Base-by-base conservation (phyloP, 2,797 vertebrate genomes). In the Gouania willdenowi region DNA sequence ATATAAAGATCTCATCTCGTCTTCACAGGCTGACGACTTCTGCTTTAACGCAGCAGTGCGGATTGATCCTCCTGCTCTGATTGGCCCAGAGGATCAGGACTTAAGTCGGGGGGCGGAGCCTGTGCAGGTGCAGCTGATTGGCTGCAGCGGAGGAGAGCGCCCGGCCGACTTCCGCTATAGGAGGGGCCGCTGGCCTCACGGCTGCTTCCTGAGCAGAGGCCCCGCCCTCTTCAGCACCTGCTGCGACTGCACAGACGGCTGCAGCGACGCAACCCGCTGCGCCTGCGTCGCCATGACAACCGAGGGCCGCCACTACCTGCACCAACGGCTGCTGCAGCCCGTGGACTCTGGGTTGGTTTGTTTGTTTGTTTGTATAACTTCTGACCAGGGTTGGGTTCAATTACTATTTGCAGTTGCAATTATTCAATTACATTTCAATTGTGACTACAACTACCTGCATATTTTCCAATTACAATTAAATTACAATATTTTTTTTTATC, bases 231-330 rank as follows among this genome's bases (percentile, higher is more conserved):
- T 94, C 76, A 18, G 37, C 4, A 60, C 78, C 29, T 94, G 91
- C 10, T 98, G 95, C 53, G 87, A 90, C 75, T 98, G 95, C 60
- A 79, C 58, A 0, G 92, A 94, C 26, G 91, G 91, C 64, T 98
- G 95, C 66, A 21, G 32, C 0, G 82, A 93, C 25, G 78, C 83
- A 2, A 32, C 50, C 34, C 82, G 62, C 70, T 98, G 95, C 52
- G 64, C 87, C 3, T 98, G 94, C 34, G 34, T 91, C 10, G 83
- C 82, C 8, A 67, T 88, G 58, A 90, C 92, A 9, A 13, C 1
- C 0, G 38, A 57, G 0, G 60, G 56, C 5, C 36, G 0, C 35
- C 81, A 79, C 20, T 98, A 98, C 71, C 53, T 6, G 32, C 81
- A 93, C 57, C 91, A 91, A 71, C 86, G 92, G 27, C 85, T 98